phyloP scores from a whole-genome alignment of 2,113 vertebrate species.

The Dipodomys spectabilis region DNA sequence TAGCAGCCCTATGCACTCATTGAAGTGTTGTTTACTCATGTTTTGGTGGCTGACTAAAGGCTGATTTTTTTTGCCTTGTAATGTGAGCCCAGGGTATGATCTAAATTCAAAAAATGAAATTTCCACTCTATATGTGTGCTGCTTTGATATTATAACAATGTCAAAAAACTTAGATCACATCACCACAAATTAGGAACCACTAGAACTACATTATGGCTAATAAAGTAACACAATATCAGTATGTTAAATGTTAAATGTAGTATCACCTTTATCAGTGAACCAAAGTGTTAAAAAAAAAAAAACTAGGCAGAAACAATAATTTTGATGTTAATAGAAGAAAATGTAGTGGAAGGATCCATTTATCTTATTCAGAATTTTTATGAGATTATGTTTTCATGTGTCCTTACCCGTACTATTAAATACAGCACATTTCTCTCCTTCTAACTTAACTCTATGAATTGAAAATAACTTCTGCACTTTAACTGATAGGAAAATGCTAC shows the following conservation, averaged over 20 bases:
- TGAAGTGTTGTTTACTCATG: background rate
- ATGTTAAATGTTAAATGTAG: background rate
- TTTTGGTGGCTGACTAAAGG: background rate
- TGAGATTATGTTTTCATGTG: constrained; percentile 37
- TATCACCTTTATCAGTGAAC: constrained; percentile 10
- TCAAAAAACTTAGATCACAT: background rate
- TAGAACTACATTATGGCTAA: background rate
- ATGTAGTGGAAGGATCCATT: background rate
- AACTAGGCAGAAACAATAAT: constrained; percentile 16
- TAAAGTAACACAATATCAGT: background rate
- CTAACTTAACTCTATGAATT: constrained; percentile 62
- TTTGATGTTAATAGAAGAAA: constrained; percentile 54
- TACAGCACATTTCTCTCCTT: background rate
- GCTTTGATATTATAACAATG: background rate
- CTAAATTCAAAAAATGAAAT: background rate
- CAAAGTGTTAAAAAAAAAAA: background rate
- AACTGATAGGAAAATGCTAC: constrained; percentile 64
- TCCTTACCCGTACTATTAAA: background rate
- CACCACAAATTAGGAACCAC: rapidly evolving
- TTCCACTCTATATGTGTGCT: background rate
- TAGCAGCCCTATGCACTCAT: too few species aligned
- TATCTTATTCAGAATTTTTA: constrained; percentile 43
- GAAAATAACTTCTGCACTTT: constrained; percentile 66
- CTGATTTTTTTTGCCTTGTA: rapidly evolving
- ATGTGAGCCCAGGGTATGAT: background rate